phyloP scores from a whole-genome alignment of 2,888 invertebrate species.

The Nomada fucata region DNA sequence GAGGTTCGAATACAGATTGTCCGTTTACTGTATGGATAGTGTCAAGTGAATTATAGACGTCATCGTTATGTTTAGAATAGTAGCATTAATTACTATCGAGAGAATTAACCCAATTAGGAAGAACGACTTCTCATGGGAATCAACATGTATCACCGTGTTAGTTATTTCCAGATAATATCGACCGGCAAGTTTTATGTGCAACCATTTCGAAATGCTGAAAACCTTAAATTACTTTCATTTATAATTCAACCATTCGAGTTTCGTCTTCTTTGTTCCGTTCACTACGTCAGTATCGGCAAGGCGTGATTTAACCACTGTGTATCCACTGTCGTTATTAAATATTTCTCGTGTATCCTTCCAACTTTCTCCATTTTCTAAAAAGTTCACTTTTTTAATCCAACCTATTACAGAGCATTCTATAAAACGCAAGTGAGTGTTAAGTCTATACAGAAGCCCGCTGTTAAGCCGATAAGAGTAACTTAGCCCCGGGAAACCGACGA shows the following conservation, averaged over 20 bases:
- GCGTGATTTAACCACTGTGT: too few relatives aligned
- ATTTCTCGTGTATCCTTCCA: too few relatives aligned
- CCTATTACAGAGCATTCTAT: too few relatives aligned
- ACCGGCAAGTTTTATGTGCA: not conserved
- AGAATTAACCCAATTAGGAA: constrained; percentile 8
- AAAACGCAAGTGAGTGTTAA: not conserved
- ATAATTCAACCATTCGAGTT: too few relatives aligned
- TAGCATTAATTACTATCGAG: constrained; percentile 4
- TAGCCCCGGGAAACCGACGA: not conserved
- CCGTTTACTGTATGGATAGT: not conserved
- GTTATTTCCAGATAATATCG: not conserved
- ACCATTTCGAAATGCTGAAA: not conserved
- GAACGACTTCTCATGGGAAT: constrained; percentile 6
- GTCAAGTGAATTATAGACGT: constrained; percentile 5
- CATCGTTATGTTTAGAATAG: not conserved
- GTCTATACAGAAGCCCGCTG: not conserved
- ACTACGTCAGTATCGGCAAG: too few relatives aligned
- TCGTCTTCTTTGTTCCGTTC: too few relatives aligned
- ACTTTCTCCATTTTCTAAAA: too few relatives aligned
- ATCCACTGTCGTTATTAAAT: too few relatives aligned
- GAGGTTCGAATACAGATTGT: not conserved
- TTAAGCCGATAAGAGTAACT: not conserved
- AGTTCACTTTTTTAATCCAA: too few relatives aligned
- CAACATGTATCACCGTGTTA: not conserved
- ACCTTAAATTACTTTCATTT: too few relatives aligned